Conservation (phyloP, 2,888 invertebrate genomes). For the Zaprionus obscuricornis region DNA sequence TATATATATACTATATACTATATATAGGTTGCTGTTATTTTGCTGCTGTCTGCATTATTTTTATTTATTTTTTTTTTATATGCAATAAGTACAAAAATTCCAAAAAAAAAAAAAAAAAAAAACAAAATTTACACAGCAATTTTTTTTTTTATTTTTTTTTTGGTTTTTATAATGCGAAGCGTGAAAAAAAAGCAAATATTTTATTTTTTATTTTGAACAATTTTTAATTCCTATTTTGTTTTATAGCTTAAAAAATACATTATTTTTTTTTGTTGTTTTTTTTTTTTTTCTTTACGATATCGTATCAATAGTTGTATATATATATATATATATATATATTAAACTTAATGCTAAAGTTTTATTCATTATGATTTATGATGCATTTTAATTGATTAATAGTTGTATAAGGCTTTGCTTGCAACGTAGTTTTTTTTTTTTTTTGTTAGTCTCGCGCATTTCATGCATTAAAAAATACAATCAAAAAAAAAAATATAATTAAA, state of each 20-base stretch:
- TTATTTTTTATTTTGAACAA: too few relatives aligned
- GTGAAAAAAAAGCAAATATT: constrained; percentile 56
- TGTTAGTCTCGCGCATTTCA: constrained; percentile 57
- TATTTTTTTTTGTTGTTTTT: too few relatives aligned
- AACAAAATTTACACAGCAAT: constrained; percentile 1
- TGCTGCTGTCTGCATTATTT: too few relatives aligned
- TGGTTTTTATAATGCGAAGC: constrained; percentile 29
- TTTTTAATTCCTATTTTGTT: too few relatives aligned
- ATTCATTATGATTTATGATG: constrained; percentile 23
- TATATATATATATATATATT: constrained; percentile 30
- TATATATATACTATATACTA: too few relatives aligned
- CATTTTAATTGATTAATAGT: constrained; percentile 56
- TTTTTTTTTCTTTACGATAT: constrained; percentile 21
- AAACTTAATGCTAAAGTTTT: too few relatives aligned
- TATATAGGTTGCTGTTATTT: neutral
- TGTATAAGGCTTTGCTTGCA: constrained; percentile 62
- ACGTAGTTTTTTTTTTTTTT: constrained; percentile 43
- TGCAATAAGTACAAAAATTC: constrained; percentile 13
- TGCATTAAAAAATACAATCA: constrained; percentile 41
- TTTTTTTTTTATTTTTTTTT: too few relatives aligned
- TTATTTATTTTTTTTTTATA: too few relatives aligned
- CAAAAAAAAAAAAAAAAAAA: neutral
- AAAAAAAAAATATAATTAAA: constrained; percentile 20
- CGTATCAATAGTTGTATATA: constrained; percentile 16
- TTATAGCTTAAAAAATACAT: too few relatives aligned